Evolutionary conservation across 1,140 invertebrate species (phyloP), one percentile per base, ranked within the genome.

Genomic region (Oscheius sp.): DNA sequence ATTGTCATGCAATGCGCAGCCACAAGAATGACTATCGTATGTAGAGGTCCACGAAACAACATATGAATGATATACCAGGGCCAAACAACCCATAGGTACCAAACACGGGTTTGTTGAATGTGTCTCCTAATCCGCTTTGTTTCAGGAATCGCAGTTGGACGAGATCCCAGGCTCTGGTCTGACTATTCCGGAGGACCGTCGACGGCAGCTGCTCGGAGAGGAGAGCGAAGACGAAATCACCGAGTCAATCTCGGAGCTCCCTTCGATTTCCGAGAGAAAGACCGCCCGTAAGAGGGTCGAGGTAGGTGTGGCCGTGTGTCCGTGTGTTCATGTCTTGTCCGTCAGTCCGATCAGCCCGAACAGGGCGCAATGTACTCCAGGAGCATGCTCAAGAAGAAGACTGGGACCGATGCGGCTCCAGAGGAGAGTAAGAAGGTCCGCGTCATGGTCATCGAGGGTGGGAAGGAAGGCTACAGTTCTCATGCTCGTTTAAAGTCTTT

Each of bases 161-260:
- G 75, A 76, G 46, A 55, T 77, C 42, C 76, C 76, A 23, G 78
- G 64, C 28, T 79, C 71, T 36, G 80, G 78, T 62, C 78, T 66
- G 68, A 78, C 82, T 64, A 82, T 83, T 35, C 83, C 81, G 20
- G 77, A 81, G 34, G 82, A 75, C 73, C 79, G 80, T 49, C 75
- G 73, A 10, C 73, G 79, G 32, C 77, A 79, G 46, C 78, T 82
- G 32, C 82, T 75, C 38, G 82, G 81, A 38, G 64, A 66, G 38
- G 34, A 42, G 20, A 49, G 34, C 64, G 38, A 66, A 28, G 82
- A 82, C 67, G 82, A 82, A 55, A 74, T 82, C 36, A 81, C 82
- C 15, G 82, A 84, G 71, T 78, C 74, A 26, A 83, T 83, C 63
- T 84, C 82, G 10, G 82, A 83, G 75, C 72, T 80, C 18, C 83